phyloP scores from a whole-genome alignment of 2,888 invertebrate genomes.

The Frankliniella intonsa region DNA sequence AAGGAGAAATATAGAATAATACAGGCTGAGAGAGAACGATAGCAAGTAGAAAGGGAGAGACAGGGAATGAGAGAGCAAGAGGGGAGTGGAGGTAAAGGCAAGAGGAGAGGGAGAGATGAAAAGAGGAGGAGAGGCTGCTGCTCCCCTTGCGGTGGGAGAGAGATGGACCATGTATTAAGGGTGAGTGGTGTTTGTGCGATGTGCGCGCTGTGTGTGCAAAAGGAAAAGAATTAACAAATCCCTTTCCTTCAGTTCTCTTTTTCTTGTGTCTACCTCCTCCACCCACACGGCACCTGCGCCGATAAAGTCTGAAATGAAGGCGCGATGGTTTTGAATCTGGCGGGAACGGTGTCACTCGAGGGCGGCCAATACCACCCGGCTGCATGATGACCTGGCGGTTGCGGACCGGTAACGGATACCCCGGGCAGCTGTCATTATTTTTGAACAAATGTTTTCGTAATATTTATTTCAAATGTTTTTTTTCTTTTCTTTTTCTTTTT shows the following conservation, averaged over 20 bases:
- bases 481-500: too few species aligned
- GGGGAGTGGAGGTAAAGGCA: not conserved
- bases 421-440: too few species aligned
- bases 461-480: too few species aligned
- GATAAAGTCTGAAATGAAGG: not conserved
- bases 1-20: slow-evolving; percentile 25
- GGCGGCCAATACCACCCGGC: too few species aligned
- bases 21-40: not conserved
- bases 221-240: slow-evolving; percentile 10
- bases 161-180: not conserved
- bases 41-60: not conserved
- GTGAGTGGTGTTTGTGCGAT: slow-evolving; percentile 10
- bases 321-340: not conserved
- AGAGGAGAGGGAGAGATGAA: not conserved
- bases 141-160: not conserved
- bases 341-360: not conserved
- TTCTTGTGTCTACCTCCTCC: not conserved
- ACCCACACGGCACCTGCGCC: not conserved
- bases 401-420: too few species aligned
- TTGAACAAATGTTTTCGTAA: too few species aligned
- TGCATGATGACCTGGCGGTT: too few species aligned
- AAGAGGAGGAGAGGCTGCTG: not conserved
- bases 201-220: slow-evolving; percentile 14
- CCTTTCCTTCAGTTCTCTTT: slow-evolving; percentile 8
- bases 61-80: not conserved